Percentiles rank a stretch among this genome's conserved stretches.
phyloP scores from a whole-genome alignment of 2,797 vertebrate species.

The Ambastaia sidthimunki region DNA sequence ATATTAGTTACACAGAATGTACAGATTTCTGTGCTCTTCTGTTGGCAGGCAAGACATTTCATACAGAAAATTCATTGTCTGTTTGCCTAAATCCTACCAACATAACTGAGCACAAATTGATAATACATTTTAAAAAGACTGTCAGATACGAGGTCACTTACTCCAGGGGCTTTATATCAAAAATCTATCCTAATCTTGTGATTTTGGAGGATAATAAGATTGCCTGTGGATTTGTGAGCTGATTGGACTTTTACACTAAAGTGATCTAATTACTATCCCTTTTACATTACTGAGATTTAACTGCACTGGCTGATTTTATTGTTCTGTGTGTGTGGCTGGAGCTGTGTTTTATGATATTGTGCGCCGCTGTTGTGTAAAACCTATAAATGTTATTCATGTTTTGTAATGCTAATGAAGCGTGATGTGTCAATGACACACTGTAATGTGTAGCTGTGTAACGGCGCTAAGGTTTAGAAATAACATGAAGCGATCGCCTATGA shows the following conservation, averaged over 20 bases:
- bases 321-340: conserved; percentile 1
- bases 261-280: conserved; percentile 33
- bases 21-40: not conserved
- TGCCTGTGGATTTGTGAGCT: conserved; percentile 23
- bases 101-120: conserved; percentile 12
- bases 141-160: conserved; percentile 2
- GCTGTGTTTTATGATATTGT: conserved; percentile 27
- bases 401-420: conserved; percentile 37
- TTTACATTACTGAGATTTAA: conserved; percentile 29
- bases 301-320: conserved; percentile 29
- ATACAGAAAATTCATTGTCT: not conserved
- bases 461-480: conserved; percentile 12
- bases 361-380: conserved; percentile 24
- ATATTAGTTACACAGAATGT: not conserved
- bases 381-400: conserved; percentile 13
- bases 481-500: not conserved
- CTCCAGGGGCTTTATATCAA: conserved; percentile 18
- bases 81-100: not conserved
- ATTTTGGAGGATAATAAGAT: conserved; percentile 30
- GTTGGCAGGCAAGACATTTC: not conserved
- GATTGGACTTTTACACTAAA: conserved; percentile 14
- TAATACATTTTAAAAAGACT: conserved; percentile 2
- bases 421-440: conserved; percentile 23
- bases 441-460: conserved; percentile 9
- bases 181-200: conserved; percentile 28